Evolutionary conservation across 2,888 invertebrate genomes (phyloP), one percentile per base, ranked within the genome.

Genomic region (Sycophila texana): DNA sequence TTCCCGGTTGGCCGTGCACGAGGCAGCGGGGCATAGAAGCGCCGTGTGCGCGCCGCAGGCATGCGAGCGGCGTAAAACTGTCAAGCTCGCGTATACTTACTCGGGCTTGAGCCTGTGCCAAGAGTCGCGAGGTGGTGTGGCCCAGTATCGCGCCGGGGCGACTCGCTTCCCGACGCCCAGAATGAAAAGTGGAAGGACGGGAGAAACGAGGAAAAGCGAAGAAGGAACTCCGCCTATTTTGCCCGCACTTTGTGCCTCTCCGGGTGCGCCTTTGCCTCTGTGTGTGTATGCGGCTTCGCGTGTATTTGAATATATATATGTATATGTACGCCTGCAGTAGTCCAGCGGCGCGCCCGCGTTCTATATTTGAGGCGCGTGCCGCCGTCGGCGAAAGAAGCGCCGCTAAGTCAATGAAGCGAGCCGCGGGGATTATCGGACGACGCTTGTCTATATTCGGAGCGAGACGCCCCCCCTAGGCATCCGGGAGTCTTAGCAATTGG

Each of bases 281-380:
- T 20, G 58, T 18, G 57, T 18, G 57, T 10, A 20, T 20, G 58
- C 7, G 13, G 1, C 26, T 26, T n/a, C n/a, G n/a, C n/a, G n/a
- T n/a, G n/a, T n/a, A n/a, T n/a, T n/a, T n/a, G n/a, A n/a, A n/a
- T n/a, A n/a, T n/a, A n/a, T n/a, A 26, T 26, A 3, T 26, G 26
- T 3, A 26, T 2, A 4, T 39, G 5, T 39, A 39, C 5, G 14
- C 57, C 16, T 51, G 55, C 30, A 20, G 26, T 26, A 55, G 30
- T n/a, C 14, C 0, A n/a, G 55, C 16, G 22, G 20, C 12, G 18
- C 39, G 57, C 55, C n/a, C 49, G 49, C 26, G 30, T 47, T 76
- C 76, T 76, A 76, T 76, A 70, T 76, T 76, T 76, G 76, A 61
- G 47, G 20, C 39, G 61, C 68, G 60, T 61, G 58, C 66, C 18